A percentile compares a stretch with the other conserved stretches of the same genome.
Conservation (phyloP, 2,888 invertebrate genomes). For the Oeneis ivallda region DNA sequence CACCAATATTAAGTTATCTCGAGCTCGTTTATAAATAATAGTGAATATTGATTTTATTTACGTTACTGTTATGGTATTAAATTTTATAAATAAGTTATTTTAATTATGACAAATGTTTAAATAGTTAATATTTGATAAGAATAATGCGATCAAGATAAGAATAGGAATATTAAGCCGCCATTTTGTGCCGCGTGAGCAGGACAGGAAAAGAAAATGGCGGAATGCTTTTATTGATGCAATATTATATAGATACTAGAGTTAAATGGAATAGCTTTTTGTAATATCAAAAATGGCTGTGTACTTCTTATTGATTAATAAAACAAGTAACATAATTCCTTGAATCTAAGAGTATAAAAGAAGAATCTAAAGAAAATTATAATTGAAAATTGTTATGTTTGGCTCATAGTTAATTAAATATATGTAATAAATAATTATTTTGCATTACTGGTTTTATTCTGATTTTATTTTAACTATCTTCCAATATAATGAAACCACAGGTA, state of each 20-base stretch:
- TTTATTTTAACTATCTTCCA: neutral
- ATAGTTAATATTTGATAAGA: neutral
- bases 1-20: constrained; percentile 1
- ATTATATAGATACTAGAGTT: neutral
- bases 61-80: constrained; percentile 30
- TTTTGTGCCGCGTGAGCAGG: neutral
- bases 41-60: constrained; percentile 1
- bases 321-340: constrained; percentile 40
- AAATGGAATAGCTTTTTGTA: constrained; percentile 31
- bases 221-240: too few relatives aligned
- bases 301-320: constrained; percentile 67
- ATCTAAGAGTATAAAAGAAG: neutral
- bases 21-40: constrained; percentile 3
- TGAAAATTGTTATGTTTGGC: constrained; percentile 18
- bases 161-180: neutral
- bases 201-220: neutral
- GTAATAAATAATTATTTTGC: constrained; percentile 3
- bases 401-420: constrained; percentile 17
- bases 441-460: constrained; percentile 8
- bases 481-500: too few relatives aligned
- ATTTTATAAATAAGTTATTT: constrained; percentile 16
- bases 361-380: constrained; percentile 14
- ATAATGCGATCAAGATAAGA: neutral
- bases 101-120: constrained; percentile 3
- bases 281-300: constrained; percentile 76